Evolutionary conservation across 2,113 vertebrate species (phyloP).

Genomic region (Genyomyrus donnyi): DNA sequence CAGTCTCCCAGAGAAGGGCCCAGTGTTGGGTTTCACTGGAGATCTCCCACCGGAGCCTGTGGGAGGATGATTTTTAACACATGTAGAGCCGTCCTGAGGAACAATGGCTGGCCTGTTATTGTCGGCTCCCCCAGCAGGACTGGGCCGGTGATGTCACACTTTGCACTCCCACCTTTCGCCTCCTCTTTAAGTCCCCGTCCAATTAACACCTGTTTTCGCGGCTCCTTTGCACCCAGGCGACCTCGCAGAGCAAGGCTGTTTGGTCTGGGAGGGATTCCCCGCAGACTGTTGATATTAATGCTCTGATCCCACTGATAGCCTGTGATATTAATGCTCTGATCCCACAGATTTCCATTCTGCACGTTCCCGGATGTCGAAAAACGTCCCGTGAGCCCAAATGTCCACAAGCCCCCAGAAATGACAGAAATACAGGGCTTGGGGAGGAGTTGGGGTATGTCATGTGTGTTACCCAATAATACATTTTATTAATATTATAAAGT

Average conservation of each 20-base stretch:
- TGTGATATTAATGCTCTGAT: conserved; percentile 31
- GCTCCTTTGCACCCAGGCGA: conserved; percentile 23
- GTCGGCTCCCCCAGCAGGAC: conserved; percentile 40
- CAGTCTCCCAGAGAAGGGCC: conserved; percentile 53
- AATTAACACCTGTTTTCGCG: conserved; percentile 47
- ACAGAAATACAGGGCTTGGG: neutral
- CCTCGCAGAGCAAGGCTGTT: conserved; percentile 29
- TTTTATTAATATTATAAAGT: neutral
- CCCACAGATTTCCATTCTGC: conserved; percentile 32
- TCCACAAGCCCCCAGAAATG: conserved; percentile 23
- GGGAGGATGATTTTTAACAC: conserved; percentile 76
- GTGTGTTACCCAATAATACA: neutral
- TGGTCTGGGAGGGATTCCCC: conserved; percentile 32
- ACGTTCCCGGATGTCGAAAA: conserved; percentile 13
- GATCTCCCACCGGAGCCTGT: conserved; percentile 59
- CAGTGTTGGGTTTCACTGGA: conserved; percentile 61
- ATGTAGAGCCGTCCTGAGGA: conserved; percentile 59
- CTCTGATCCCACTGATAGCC: too few species aligned
- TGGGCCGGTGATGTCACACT: conserved; percentile 58
- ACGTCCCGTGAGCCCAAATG: neutral
- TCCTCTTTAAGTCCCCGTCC: conserved; percentile 29
- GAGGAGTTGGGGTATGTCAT: neutral
- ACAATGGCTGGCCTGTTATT: conserved; percentile 69
- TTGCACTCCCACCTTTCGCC: conserved; percentile 47
- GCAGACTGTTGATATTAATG: neutral